phyloP scores from a whole-genome alignment of 2,888 invertebrate species.

The Oscheius sp. region DNA sequence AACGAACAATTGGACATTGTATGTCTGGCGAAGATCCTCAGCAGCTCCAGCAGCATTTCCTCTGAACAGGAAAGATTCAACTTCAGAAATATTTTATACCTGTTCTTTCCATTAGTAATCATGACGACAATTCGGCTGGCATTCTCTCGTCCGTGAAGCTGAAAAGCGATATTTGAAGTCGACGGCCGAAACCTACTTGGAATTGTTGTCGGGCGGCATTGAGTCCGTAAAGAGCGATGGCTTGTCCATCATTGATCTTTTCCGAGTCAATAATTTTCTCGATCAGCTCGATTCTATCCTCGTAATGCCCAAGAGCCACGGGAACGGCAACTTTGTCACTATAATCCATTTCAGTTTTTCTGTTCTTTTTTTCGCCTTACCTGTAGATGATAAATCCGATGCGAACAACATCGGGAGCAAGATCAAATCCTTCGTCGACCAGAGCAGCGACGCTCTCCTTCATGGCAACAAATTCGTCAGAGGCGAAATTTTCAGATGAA shows the following conservation, averaged over 20 bases:
- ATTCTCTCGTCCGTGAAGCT: constrained; percentile 66
- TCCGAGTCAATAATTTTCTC: constrained; percentile 67
- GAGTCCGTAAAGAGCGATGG: constrained; percentile 69
- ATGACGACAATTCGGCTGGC: constrained; percentile 67
- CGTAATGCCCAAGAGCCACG: constrained; percentile 71
- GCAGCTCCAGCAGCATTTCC: constrained; percentile 70
- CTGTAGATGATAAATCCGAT: constrained; percentile 71
- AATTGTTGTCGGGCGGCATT: constrained; percentile 72
- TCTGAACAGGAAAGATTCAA: constrained; percentile 40
- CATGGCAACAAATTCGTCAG: constrained; percentile 63
- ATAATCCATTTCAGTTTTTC: background rate
- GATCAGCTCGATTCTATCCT: constrained; percentile 70
- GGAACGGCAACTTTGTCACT: constrained; percentile 72
- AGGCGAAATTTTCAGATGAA: constrained; percentile 68
- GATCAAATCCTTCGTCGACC: constrained; percentile 70
- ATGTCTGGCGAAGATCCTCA: constrained; percentile 65
- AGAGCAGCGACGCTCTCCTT: constrained; percentile 69
- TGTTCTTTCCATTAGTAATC: constrained; percentile 69
- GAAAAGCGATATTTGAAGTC: background rate
- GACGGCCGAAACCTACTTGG: constrained; percentile 36
- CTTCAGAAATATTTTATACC: constrained; percentile 39
- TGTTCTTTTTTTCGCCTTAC: constrained; percentile 37
- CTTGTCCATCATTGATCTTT: constrained; percentile 61
- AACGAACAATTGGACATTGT: constrained; percentile 67
- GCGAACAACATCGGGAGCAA: constrained; percentile 69